These are phyloP conservation scores for Himalopsyche phryganea DNA, from an alignment of 1,140 invertebrate species.

Conservation along the genomic window DNA sequence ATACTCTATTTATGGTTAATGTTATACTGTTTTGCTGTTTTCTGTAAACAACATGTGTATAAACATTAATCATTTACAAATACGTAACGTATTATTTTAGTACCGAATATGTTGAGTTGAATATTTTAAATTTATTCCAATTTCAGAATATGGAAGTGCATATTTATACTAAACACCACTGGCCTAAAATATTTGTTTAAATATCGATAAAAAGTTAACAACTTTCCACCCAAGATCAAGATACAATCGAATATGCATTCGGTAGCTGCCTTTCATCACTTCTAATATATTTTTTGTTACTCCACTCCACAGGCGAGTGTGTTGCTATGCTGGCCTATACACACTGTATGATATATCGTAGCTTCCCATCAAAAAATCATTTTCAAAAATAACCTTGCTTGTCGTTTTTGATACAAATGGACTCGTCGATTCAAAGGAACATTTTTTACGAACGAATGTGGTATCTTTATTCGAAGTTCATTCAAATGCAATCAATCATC, in stretches of 20 bases:
- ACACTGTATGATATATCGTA: too few species aligned
- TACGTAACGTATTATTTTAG: too few species aligned
- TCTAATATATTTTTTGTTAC: constrained; percentile 27
- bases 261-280: constrained; percentile 31
- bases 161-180: too few species aligned
- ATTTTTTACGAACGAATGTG: background rate
- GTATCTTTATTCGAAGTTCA: background rate
- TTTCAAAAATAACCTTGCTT: too few species aligned
- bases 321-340: constrained; percentile 6
- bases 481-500: background rate
- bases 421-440: background rate
- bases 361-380: too few species aligned
- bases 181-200: constrained; percentile 2
- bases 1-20: too few species aligned
- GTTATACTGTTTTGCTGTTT: too few species aligned
- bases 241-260: constrained; percentile 34
- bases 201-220: constrained; percentile 25
- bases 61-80: too few species aligned
- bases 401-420: background rate
- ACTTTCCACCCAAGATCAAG: constrained; percentile 21
- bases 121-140: too few species aligned
- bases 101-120: too few species aligned
- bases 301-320: constrained; percentile 22
- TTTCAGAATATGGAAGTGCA: too few species aligned
- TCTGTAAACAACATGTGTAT: too few species aligned